Evolutionary conservation across 2,113 vertebrate species (phyloP), one percentile per base, ranked within the genome.

Genomic region (Rallus limicola): DNA sequence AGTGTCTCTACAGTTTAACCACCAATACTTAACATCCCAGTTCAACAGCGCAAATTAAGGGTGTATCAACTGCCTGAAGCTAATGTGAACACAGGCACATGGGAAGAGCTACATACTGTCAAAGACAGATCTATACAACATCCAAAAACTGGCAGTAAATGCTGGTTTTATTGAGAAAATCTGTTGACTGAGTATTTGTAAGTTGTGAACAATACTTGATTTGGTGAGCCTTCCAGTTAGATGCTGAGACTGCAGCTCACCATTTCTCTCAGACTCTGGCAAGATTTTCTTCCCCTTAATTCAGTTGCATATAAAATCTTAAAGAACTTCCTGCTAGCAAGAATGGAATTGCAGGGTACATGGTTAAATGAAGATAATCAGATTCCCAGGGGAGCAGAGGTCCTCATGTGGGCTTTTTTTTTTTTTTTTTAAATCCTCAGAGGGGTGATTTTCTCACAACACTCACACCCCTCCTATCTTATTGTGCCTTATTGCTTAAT

Each of bases 401-500:
- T 96, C 83, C 72, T 96, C 40, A 34, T 82, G 60, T 80, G 58
- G 87, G 74, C 29, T 56, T 92, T 71, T 63, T 74, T 50, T 72
- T 55, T 42, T 63, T 62, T 33, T 65, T 91, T 72, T 42, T 10
- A 14, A 89, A 91, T 97, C 95, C 96, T 96, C 78, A 90, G 56
- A 77, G 86, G 93, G 64, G 93, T 82, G 84, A 97, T 98, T 97
- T 97, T 97, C 92, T 96, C 77, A 62, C 72, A 90, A 97, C 95
- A 95, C 86, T 87, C 87, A 91, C 82, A 42, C 34, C 26, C 12
- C 64, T 74, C 42, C 67, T 13, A 91, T 38, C 72, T 87, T 68
- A 93, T 90, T 93, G 84, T 96, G 90, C 78, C 93, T 97, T 95
- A 95, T 91, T 96, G 96, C 96, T 97, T 97, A 97, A 98, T 98